Evolutionary conservation across 1,140 invertebrate genomes (phyloP).

Genomic region (Melitaea cinxia): DNA sequence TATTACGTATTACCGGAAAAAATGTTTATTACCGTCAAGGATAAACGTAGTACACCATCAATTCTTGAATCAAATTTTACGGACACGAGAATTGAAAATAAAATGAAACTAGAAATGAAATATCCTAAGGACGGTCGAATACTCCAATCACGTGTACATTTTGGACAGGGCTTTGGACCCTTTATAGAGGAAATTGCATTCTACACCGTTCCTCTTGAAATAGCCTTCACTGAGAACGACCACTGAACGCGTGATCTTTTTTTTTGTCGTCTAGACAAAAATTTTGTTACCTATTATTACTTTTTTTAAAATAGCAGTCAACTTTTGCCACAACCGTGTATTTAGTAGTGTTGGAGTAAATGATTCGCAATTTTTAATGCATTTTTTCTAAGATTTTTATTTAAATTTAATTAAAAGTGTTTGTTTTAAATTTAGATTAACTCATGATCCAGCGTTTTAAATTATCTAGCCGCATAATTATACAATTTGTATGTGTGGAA

Average conservation of each 20-base stretch:
- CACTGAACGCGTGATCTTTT: constrained; percentile 34
- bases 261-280: background rate
- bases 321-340: background rate
- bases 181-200: constrained; percentile 70
- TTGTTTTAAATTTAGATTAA: no score
- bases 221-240: constrained; percentile 34
- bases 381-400: no score
- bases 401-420: no score
- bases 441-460: no score
- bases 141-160: constrained; percentile 43
- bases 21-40: background rate
- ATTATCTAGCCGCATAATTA: no score
- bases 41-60: background rate
- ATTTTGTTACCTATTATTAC: background rate
- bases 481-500: no score
- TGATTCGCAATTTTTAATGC: no score
- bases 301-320: background rate
- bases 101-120: constrained; percentile 37
- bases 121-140: constrained; percentile 45
- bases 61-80: constrained; percentile 17
- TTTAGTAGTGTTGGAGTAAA: no score
- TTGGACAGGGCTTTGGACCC: constrained; percentile 46
- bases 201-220: constrained; percentile 57
- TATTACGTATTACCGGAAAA: no score
- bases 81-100: constrained; percentile 14